Conservation (phyloP, 2,797 vertebrate species). For the Argya squamiceps region DNA sequence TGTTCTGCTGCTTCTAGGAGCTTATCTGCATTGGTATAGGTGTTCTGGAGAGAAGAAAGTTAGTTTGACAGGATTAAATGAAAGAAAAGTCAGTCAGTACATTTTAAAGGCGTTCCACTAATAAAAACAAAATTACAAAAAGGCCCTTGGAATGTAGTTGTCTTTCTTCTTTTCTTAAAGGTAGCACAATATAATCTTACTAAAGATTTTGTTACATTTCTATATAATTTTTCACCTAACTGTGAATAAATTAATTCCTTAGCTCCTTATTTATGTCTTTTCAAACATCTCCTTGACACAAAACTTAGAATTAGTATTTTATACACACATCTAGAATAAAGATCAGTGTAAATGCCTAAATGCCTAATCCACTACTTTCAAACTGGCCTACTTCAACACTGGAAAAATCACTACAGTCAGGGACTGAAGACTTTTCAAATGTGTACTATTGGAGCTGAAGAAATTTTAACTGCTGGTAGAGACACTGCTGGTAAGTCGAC, state of each 20-base stretch:
- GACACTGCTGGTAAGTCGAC: rapidly evolving
- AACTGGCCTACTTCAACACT: not conserved
- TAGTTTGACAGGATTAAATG: not conserved
- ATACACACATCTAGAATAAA: not conserved
- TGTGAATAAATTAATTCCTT: not conserved
- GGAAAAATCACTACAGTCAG: not conserved
- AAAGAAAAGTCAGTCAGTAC: not conserved
- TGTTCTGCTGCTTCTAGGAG: constrained; percentile 96
- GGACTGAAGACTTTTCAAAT: not conserved
- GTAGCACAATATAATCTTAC: not conserved
- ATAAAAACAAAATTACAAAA: not conserved
- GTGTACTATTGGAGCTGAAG: not conserved
- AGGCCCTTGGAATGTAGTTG: not conserved
- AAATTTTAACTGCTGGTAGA: not conserved
- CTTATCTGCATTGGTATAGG: constrained; percentile 98
- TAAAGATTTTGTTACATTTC: not conserved
- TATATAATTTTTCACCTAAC: not conserved
- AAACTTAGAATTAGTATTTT: not conserved
- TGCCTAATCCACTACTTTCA: not conserved
- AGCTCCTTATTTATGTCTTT: not conserved
- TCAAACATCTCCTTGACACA: rapidly evolving
- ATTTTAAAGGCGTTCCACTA: not conserved
- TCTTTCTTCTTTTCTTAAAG: not conserved
- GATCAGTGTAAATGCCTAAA: not conserved
- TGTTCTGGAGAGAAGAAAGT: constrained; percentile 81